phyloP scores from a whole-genome alignment of 2,888 invertebrate species.

The Busseola fusca region DNA sequence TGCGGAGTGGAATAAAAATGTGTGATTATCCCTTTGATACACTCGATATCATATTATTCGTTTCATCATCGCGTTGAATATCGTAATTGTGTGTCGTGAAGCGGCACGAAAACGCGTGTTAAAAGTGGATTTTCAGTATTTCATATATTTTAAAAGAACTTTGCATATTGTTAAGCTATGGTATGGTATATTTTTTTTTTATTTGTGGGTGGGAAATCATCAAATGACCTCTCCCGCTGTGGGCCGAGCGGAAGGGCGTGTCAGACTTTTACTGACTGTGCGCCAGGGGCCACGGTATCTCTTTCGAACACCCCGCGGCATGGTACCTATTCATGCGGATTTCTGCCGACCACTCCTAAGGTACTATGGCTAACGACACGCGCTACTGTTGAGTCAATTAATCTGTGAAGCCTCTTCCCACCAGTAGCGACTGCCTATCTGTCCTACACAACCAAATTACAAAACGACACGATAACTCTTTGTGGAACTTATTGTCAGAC shows the following conservation, averaged over 20 bases:
- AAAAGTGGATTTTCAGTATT: neutral
- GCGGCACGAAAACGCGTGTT: neutral
- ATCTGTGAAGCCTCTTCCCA: neutral
- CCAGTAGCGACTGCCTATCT: neutral
- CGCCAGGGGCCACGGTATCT: too few relatives aligned
- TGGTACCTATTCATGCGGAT: neutral
- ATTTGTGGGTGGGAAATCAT: too few relatives aligned
- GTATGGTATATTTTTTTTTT: too few relatives aligned
- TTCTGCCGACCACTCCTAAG: too few relatives aligned
- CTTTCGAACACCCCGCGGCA: too few relatives aligned
- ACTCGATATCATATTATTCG: neutral
- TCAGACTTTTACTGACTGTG: too few relatives aligned
- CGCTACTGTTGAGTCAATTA: neutral
- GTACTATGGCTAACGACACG: neutral
- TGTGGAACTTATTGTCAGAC: neutral
- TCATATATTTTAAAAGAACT: neutral
- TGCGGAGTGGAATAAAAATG: constrained; percentile 28
- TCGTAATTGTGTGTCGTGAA: neutral
- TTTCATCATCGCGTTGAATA: neutral
- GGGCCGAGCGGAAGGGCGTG: too few relatives aligned
- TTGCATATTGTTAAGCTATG: neutral
- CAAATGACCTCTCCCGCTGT: too few relatives aligned
- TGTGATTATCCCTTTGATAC: constrained; percentile 27
- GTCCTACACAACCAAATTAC: neutral
- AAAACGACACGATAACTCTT: neutral